Evolutionary conservation across 2,797 vertebrate species (phyloP), one percentile per base, ranked within the genome.

Genomic region (Ceyx erithaca): DNA sequence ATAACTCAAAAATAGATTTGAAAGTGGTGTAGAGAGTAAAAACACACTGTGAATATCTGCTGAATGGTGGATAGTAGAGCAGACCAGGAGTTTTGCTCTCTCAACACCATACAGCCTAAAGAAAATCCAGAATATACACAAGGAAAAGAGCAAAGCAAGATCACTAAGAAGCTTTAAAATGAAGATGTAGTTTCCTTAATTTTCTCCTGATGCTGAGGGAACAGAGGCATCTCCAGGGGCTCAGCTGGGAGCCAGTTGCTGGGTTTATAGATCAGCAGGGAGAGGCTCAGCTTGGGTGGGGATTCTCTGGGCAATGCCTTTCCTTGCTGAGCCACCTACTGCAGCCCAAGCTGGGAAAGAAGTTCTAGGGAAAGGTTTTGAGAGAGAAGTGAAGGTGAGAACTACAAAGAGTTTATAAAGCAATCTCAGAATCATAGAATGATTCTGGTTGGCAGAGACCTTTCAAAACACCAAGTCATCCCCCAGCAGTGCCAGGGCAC

Each of bases 321-420:
- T 71, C 51, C 22, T 15, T 26, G 10, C 28, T 2, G 1, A 14
- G 13, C 18, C 63, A 40, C 21, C 33, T 22, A 21, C 12, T 26
- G 41, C 35, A 41, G 57, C 7, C 8, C 37, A 37, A 11, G 4
- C 40, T 11, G 23, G 28, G 26, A 26, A 43, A 19, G 43, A 66
- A 59, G 85, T 23, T 40, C 68, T 72, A 68, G 28, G 52, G 28
- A 72, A 73, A 61, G 33, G n/a, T 16, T 16, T 69, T 23, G 23
- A 57, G 21, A 14, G 31, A 40, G 45, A 31, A 40, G 14, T 55
- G n/a, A 41, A 40, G 33, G 14, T 16, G 73, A 8, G 21, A 37
- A 66, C 28, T 26, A 25, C 66, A 30, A 21, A 0, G 0, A 28
- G 23, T 49, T 49, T 26, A 9, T 1, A n/a, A 33, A 33, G 1